Evolutionary conservation across 2,888 invertebrate genomes (phyloP).

Genomic region (Heliconius charithonia): DNA sequence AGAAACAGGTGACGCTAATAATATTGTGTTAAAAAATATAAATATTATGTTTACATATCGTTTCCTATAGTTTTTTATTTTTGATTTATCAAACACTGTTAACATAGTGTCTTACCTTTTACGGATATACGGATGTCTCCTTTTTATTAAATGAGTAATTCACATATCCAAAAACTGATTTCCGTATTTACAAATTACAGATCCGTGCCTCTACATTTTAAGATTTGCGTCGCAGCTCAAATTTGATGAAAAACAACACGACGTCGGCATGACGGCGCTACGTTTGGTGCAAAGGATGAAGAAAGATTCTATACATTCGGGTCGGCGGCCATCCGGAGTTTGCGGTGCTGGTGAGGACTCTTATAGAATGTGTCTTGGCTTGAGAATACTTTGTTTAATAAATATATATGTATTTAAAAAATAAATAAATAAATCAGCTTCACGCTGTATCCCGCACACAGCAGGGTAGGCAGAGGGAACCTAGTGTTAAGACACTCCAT

Average conservation of each 20-base stretch:
- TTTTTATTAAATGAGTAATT: neutral
- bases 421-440: no score
- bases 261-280: constrained; percentile 97
- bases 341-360: constrained; percentile 94
- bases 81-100: neutral
- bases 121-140: neutral
- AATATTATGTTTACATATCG: neutral
- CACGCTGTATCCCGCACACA: no score
- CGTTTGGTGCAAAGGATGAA: constrained; percentile 98
- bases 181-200: constrained; percentile 74
- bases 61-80: neutral
- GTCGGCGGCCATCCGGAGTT: constrained; percentile 97
- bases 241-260: constrained; percentile 95
- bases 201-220: constrained; percentile 97
- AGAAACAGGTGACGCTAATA: neutral
- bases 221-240: constrained; percentile 97
- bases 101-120: constrained; percentile 12
- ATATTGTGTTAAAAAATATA: neutral
- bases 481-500: no score
- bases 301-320: constrained; percentile 98
- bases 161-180: neutral
- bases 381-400: no score
- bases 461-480: no score
- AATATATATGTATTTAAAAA: no score
- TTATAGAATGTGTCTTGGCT: no score